Base-by-base conservation (phyloP, 2,113 vertebrate genomes). In the Hydrolagus affinis region DNA sequence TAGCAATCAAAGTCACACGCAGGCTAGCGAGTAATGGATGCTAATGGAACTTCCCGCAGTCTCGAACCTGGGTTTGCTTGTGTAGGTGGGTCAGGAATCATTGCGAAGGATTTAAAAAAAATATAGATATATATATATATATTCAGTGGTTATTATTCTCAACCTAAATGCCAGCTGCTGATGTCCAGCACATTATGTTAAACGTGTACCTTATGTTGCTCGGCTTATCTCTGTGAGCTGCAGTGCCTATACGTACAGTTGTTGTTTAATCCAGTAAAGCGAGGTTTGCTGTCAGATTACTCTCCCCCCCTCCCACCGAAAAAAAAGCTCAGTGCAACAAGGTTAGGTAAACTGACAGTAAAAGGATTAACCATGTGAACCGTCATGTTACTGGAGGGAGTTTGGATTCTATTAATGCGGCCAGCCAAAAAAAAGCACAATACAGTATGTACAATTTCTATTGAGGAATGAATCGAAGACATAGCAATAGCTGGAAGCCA, bases 281-380 rank as follows among this genome's bases (percentile, higher is more conserved):
- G 78, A 83, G 19, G 28, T 68, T 83, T 83, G 30, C 60, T 80
- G 73, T 75, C 73, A 75, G 77, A 80, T 83, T 30, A 83, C 44
- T 6, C 62, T 60, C n/a, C n/a, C n/a, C n/a, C n/a, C n/a, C n/a
- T n/a, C n/a, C n/a, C n/a, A n/a, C n/a, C n/a, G n/a, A n/a, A n/a
- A n/a, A 83, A 21, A 66, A 83, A 10, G 10, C 28, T 83, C 62
- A 66, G 8, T 14, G 17, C 14, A 83, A 28, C 66, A 66, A 66
- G 62, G 60, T 68, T 66, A 66, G 78, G 60, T 66, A 66, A 66
- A 83, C 25, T 32, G 28, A 68, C 78, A 83, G 78, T 68, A 66
- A 83, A 28, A 83, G 78, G 78, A 66, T 80, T 80, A 64, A 11
- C 60, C 56, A 66, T 64, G 59, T 83, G 78, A 68, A 83, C 62